Percentiles rank a stretch among this genome's conserved stretches.
Conservation (phyloP, 2,797 vertebrate genomes). For the Chromobotia macracanthus region DNA sequence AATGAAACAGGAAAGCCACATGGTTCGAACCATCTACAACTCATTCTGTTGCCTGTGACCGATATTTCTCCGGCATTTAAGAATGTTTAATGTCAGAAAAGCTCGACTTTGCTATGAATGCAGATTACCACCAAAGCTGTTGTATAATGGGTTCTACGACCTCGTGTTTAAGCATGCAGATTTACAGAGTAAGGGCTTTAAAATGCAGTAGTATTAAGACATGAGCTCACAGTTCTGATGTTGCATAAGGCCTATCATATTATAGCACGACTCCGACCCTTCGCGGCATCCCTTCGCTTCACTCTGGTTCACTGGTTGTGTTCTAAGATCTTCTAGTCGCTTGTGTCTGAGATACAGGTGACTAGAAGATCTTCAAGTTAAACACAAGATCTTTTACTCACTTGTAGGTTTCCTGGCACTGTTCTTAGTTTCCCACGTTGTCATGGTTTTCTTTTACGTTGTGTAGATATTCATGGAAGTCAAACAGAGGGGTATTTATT, state of each 20-base stretch:
- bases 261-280: neutral
- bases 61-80: conserved; percentile 8
- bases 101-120: neutral
- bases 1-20: conserved; percentile 9
- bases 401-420: conserved; percentile 7
- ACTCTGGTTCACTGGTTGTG: neutral
- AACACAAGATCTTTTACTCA: neutral
- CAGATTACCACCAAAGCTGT: conserved; percentile 20
- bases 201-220: conserved; percentile 17
- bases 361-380: too few relatives aligned
- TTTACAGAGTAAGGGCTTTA: neutral
- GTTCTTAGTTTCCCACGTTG: conserved; percentile 23
- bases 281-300: neutral
- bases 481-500: neutral
- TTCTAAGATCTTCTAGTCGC: neutral
- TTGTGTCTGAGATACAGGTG: too few relatives aligned
- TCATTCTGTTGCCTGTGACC: neutral
- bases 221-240: conserved; percentile 5
- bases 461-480: conserved; percentile 7
- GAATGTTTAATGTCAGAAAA: conserved; percentile 6
- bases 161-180: neutral
- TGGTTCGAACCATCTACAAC: neutral
- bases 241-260: neutral
- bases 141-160: conserved; percentile 16
- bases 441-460: conserved; percentile 14